Conservation (phyloP, 2,113 vertebrate species). For the Oplegnathus fasciatus region DNA sequence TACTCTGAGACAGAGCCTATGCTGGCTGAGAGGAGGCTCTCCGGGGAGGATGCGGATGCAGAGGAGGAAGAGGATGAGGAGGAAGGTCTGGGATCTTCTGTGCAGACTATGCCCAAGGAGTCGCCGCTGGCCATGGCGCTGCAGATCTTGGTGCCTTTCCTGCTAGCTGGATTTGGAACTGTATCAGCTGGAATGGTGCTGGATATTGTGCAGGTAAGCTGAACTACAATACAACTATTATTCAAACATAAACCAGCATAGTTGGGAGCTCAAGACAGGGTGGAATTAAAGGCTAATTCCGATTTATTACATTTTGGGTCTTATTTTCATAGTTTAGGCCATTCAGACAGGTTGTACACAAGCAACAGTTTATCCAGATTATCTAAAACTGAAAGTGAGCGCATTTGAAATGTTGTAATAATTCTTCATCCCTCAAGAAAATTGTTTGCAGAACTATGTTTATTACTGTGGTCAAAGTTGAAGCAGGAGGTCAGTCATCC, state of each 20-base stretch:
- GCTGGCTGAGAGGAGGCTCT: constrained; percentile 83
- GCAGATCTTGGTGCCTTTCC: constrained; percentile 94
- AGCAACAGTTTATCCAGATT: neutral
- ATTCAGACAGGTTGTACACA: neutral
- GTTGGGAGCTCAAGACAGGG: neutral
- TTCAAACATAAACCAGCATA: neutral
- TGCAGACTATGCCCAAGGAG: constrained; percentile 89
- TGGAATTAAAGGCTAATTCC: constrained; percentile 19
- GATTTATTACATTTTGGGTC: neutral
- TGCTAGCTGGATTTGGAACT: constrained; percentile 95
- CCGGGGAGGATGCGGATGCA: constrained; percentile 66
- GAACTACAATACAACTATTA: neutral
- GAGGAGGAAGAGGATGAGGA: constrained; percentile 60
- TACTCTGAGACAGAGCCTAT: constrained; percentile 91
- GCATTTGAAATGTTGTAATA: neutral
- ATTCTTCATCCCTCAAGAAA: neutral
- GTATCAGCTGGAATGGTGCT: constrained; percentile 98
- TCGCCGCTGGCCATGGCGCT: constrained; percentile 92
- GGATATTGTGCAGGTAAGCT: constrained; percentile 94
- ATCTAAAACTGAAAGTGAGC: neutral
- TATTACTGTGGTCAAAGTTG: neutral
- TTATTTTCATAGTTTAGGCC: neutral
- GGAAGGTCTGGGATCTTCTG: constrained; percentile 17
- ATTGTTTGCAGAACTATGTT: neutral
- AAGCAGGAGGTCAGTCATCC: neutral